Conservation (phyloP, 2,888 invertebrate genomes). For the Ernsta delagoae region DNA sequence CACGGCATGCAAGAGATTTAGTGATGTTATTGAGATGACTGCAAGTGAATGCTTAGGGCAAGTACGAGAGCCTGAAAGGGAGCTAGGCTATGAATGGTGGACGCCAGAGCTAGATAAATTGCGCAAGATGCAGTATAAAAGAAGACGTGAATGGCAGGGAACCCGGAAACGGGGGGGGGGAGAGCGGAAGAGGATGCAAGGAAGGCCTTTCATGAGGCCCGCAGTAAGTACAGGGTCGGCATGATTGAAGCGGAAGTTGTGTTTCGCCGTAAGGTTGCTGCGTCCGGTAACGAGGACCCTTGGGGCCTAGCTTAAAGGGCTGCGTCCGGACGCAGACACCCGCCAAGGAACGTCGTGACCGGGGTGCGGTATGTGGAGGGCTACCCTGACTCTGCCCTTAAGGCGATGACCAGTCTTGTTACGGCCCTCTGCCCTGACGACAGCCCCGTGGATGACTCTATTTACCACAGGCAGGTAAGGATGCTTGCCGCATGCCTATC, state of each 20-base stretch:
- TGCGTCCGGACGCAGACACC: conserved; percentile 1
- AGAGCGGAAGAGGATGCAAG: neutral
- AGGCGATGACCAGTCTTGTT: neutral
- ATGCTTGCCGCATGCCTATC: neutral
- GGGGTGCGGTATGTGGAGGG: neutral
- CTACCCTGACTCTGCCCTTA: neutral
- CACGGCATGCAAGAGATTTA: neutral
- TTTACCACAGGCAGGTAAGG: neutral
- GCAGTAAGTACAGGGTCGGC: neutral
- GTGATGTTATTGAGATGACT: neutral
- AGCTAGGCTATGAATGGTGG: neutral
- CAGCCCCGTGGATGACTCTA: neutral
- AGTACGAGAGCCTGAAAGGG: neutral
- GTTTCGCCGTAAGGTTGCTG: neutral
- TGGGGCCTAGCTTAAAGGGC: neutral
- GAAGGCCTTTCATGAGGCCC: neutral
- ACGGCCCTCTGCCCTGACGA: neutral
- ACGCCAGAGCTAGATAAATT: neutral
- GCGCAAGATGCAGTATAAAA: neutral
- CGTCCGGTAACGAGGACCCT: neutral
- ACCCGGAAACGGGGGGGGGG: neutral
- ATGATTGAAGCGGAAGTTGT: neutral
- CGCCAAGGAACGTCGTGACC: neutral
- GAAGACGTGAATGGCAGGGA: neutral
- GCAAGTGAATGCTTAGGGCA: neutral